phyloP scores from a whole-genome alignment of 2,113 vertebrate genomes.

The Mus musculus region GRCm39 chr12:29015501-29016000 shows the following conservation, averaged over 20 bases:
- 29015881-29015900: not conserved
- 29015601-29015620: accelerated
- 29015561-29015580: not conserved
- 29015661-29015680: not conserved
- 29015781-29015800: accelerated
- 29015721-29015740: accelerated
- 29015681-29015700: accelerated
- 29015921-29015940: not conserved
- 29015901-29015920: not conserved
- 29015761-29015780: accelerated
- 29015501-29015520: accelerated
- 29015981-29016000: not conserved
- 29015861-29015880: not conserved
- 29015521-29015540: not conserved
- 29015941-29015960: not conserved
- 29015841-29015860: too few relatives aligned
- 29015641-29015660: accelerated
- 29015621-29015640: accelerated
- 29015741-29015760: accelerated
- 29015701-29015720: accelerated
- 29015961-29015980: not conserved
- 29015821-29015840: not conserved
- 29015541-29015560: not conserved
- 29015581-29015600: accelerated
- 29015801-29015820: accelerated